phyloP scores from a whole-genome alignment of 2,888 invertebrate species.

The Bellardia bayeri region DNA sequence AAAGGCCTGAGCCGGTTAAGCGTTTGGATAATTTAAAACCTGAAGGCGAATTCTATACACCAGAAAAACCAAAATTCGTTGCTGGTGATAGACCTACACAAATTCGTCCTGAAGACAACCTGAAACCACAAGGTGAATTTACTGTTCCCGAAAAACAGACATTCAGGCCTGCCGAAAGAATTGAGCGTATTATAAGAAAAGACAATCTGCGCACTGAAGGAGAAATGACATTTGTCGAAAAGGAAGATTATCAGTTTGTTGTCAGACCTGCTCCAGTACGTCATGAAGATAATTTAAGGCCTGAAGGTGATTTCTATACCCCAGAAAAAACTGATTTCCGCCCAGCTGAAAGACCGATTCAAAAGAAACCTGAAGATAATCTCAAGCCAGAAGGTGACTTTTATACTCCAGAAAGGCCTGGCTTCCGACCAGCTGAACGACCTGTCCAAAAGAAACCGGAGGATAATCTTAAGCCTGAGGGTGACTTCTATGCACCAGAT shows the following conservation, averaged over 20 bases:
- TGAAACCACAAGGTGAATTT: slow-evolving; percentile 78
- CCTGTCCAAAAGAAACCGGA: slow-evolving; percentile 84
- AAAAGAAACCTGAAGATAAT: slow-evolving; percentile 86
- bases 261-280: slow-evolving; percentile 83
- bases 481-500: slow-evolving; percentile 79
- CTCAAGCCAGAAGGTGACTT: slow-evolving; percentile 85
- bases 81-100: slow-evolving; percentile 84
- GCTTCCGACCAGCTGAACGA: slow-evolving; percentile 75
- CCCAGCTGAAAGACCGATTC: slow-evolving; percentile 84
- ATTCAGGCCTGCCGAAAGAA: slow-evolving; percentile 85
- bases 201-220: slow-evolving; percentile 87
- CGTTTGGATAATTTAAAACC: slow-evolving; percentile 86
- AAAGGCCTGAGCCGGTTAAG: slow-evolving; percentile 84
- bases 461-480: slow-evolving; percentile 85
- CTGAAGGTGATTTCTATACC: slow-evolving; percentile 86
- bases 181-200: slow-evolving; percentile 80
- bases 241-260: slow-evolving; percentile 85
- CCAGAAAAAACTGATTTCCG: slow-evolving; percentile 84
- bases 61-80: slow-evolving; percentile 82
- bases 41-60: slow-evolving; percentile 85
- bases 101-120: slow-evolving; percentile 86
- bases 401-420: slow-evolving; percentile 84
- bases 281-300: slow-evolving; percentile 83
- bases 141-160: slow-evolving; percentile 76
- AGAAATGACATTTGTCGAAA: slow-evolving; percentile 85